These are phyloP conservation scores for Ophiodon elongatus DNA, from an alignment of 2,113 vertebrate genomes.

Conservation along the genomic window DNA sequence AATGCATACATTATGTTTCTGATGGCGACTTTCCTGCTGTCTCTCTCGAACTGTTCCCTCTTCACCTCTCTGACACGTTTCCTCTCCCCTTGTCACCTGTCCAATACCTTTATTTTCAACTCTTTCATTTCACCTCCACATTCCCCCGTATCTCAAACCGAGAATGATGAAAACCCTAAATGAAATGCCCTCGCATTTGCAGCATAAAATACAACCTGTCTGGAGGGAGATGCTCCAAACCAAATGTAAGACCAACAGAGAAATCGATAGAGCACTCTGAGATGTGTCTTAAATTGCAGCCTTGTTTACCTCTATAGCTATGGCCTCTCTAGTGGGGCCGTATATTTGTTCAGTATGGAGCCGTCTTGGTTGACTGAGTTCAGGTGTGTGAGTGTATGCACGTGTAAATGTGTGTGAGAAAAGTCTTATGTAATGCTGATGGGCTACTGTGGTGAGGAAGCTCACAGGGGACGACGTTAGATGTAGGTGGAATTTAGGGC, in stretches of 20 bases:
- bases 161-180: constrained; percentile 21
- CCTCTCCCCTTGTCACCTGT: constrained; percentile 12
- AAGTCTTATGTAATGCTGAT: constrained; percentile 67
- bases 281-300: constrained; percentile 21
- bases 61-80: constrained; percentile 7
- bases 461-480: constrained; percentile 30
- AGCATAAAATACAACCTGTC: constrained; percentile 29
- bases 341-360: constrained; percentile 7
- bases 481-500: constrained; percentile 68
- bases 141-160: not conserved
- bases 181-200: constrained; percentile 41
- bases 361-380: constrained; percentile 36
- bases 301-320: constrained; percentile 39
- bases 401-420: constrained; percentile 37
- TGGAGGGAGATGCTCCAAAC: constrained; percentile 27
- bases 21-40: not conserved
- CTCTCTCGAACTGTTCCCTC: not conserved
- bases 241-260: constrained; percentile 27
- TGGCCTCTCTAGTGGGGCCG: not conserved
- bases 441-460: constrained; percentile 57
- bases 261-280: constrained; percentile 20
- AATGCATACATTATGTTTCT: not conserved
- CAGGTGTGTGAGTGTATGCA: constrained; percentile 63
- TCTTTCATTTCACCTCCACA: not conserved
- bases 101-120: not conserved